phyloP scores from a whole-genome alignment of 2,888 invertebrate genomes.

The Lithosia quadra region DNA sequence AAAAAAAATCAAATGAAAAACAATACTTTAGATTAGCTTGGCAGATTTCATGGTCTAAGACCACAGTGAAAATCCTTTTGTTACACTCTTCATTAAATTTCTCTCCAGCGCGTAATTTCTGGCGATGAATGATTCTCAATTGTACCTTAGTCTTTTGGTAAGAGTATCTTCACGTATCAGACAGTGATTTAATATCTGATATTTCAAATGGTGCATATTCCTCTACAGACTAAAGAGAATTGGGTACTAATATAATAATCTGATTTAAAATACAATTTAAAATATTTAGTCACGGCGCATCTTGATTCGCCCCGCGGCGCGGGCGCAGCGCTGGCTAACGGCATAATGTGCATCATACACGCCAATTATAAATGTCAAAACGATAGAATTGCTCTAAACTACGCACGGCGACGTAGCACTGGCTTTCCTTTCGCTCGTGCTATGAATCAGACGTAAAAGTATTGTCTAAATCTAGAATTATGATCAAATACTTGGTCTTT shows the following conservation, averaged over 20 bases:
- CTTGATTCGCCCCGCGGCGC: constrained; percentile 3
- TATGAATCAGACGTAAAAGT: constrained; percentile 5
- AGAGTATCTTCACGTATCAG: no score
- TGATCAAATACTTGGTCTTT: background rate
- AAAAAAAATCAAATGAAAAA: no score
- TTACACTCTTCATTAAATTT: background rate
- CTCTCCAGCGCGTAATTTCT: no score
- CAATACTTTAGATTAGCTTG: no score
- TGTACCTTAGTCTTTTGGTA: no score
- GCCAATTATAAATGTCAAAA: constrained; percentile 50
- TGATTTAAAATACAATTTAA: constrained; percentile 7
- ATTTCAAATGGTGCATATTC: background rate
- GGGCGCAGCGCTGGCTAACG: constrained; percentile 20
- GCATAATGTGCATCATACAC: constrained; percentile 30
- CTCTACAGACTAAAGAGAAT: background rate
- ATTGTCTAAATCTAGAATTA: background rate
- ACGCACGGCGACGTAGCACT: constrained; percentile 23
- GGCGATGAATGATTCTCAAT: no score
- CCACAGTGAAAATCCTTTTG: no score
- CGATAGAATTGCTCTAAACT: constrained; percentile 37
- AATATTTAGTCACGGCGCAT: constrained; percentile 15
- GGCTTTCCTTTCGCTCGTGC: constrained; percentile 32
- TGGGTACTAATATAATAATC: background rate
- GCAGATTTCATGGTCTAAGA: no score
- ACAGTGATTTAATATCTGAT: background rate